Evolutionary conservation across 2,113 vertebrate genomes (phyloP), one percentile per base, ranked within the genome.

Genomic region (Carassius carassius): DNA sequence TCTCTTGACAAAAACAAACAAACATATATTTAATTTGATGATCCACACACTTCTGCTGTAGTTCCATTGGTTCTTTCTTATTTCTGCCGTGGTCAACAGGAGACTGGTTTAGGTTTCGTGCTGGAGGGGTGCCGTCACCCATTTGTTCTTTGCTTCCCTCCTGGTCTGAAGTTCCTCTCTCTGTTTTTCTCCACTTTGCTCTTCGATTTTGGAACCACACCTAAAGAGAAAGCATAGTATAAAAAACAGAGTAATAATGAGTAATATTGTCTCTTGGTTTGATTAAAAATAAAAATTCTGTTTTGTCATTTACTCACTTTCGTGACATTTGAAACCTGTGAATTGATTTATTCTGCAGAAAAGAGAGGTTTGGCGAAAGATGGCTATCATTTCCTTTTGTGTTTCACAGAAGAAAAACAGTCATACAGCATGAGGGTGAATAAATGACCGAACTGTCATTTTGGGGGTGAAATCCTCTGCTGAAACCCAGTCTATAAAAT

Each of bases 181-280:
- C 98, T 0, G 98, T 99, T 93, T 99, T 99, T 78, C 98, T 97
- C 98, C 98, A 99, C 89, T 99, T 99, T 80, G 98, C 98, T 90
- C 98, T 95, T 87, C 98, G 94, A 87, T 99, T 99, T 93, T 99
- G 98, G 92, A 99, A 99, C 98, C 98, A 99, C 78, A 99, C 98
- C 98, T 99, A 90, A 23, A 82, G 44, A 74, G 37, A 84, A 25
- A 85, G 60, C 58, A 67, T 5, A 37, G 37, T 37, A 37, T 37
- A 37, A 9, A 8, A 41, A 8, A 41, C 1, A 1, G 41, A 41
- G 41, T 41, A 41, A 41, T 41, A 11, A 44, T 44, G 41, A 44
- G 9, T 10, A 44, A 44, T 41, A 41, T 41, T 41, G 5, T 37
- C 41, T 41, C 41, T 41, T 7, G 1, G 9, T 44, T 44, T 44